These are phyloP conservation scores for Lamellibrachia satsuma DNA, from an alignment of 2,888 invertebrate genomes.

Conservation along the genomic window DNA sequence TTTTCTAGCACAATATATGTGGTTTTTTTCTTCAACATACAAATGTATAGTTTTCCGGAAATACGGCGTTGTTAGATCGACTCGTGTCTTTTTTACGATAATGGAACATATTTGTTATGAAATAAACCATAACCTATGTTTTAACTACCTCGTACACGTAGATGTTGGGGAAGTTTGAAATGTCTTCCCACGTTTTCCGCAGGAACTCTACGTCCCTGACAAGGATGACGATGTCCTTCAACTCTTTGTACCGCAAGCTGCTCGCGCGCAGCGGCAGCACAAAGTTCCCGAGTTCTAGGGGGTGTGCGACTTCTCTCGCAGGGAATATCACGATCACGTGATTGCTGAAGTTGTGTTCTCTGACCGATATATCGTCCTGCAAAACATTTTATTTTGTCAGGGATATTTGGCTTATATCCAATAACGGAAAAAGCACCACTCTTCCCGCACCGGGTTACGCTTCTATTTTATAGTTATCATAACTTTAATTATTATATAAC, in stretches of 20 bases:
- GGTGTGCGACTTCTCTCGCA: background rate
- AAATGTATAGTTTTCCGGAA: background rate
- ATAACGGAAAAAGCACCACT: too few species aligned
- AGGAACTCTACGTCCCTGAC: background rate
- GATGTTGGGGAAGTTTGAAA: conserved; percentile 18
- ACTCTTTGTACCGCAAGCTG: conserved; percentile 4
- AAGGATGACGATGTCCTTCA: conserved; percentile 4
- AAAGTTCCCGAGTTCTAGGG: conserved; percentile 25
- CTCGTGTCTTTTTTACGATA: background rate
- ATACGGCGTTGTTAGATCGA: background rate
- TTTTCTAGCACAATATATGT: background rate
- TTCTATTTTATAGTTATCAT: too few species aligned
- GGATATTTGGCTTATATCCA: background rate
- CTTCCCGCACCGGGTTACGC: too few species aligned
- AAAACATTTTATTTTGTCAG: background rate
- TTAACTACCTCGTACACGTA: background rate
- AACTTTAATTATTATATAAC: too few species aligned
- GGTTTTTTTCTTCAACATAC: background rate
- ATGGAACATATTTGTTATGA: too few species aligned
- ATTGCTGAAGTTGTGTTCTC: conserved; percentile 22
- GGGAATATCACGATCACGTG: conserved; percentile 32
- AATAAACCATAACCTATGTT: background rate
- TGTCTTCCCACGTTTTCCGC: background rate
- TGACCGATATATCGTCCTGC: background rate
- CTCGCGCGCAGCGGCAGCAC: conserved; percentile 28